Conservation (phyloP, 1,140 invertebrate species). For the Cephus cinctus region DNA sequence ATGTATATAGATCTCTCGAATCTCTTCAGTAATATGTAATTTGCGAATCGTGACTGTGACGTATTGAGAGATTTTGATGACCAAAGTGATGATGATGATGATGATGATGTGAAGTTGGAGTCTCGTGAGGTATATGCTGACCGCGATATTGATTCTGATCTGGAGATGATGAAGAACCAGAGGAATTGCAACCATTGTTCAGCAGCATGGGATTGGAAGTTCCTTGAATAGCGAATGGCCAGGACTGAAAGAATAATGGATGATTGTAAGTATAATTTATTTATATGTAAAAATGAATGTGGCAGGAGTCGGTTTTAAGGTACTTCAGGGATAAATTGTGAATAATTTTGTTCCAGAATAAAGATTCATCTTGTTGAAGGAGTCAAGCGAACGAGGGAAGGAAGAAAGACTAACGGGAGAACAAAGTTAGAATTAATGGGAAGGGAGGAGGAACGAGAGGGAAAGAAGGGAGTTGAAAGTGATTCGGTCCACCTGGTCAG, state of each 20-base stretch:
- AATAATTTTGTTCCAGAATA: neutral
- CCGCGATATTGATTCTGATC: slow-evolving; percentile 35
- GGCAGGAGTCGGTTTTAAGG: no score
- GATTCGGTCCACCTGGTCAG: slow-evolving; percentile 47
- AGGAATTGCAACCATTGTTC: slow-evolving; percentile 42
- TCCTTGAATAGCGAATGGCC: slow-evolving; percentile 46
- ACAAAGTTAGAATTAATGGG: slow-evolving; percentile 33
- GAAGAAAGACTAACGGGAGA: slow-evolving; percentile 3
- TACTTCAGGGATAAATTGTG: neutral
- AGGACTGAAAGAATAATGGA: slow-evolving; percentile 35
- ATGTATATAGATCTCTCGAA: slow-evolving; percentile 39
- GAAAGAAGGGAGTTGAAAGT: slow-evolving; percentile 20
- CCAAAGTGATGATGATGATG: slow-evolving; percentile 17
- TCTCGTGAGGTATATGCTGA: slow-evolving; percentile 32
- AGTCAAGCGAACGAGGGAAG: slow-evolving; percentile 2
- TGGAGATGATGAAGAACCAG: slow-evolving; percentile 30
- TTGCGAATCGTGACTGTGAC: slow-evolving; percentile 37
- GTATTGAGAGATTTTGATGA: slow-evolving; percentile 31
- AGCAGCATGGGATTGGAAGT: slow-evolving; percentile 31
- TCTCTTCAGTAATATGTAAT: slow-evolving; percentile 44
- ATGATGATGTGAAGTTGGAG: slow-evolving; percentile 29
- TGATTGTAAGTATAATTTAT: neutral
- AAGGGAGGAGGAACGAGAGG: slow-evolving; percentile 20
- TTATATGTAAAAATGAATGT: neutral
- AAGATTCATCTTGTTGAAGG: neutral